phyloP scores from a whole-genome alignment of 92 coral and sea anemone genomes.

The Anthopleura xanthogrammica region DNA sequence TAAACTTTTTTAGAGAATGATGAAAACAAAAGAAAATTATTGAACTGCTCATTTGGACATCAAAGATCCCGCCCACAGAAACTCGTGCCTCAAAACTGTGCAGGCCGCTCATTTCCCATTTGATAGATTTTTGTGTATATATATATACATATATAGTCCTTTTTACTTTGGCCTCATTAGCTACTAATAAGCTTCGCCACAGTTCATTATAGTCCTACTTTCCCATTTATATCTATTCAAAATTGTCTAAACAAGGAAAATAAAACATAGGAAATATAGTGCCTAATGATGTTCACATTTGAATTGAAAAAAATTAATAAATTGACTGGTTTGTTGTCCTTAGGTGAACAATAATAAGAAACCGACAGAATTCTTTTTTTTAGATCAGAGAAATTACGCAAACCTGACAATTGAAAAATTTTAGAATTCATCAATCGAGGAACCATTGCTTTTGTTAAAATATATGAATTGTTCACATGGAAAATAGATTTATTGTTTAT shows the following conservation, averaged over 20 bases:
- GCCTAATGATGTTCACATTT: conserved; percentile 25
- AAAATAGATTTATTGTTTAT: conserved; percentile 11
- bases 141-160: conserved; percentile 14
- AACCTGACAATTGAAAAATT: conserved; percentile 1
- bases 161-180: conserved; percentile 21
- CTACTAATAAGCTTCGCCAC: conserved; percentile 28
- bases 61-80: conserved; percentile 38
- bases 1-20: conserved; percentile 23
- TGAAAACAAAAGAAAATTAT: conserved; percentile 25
- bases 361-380: neutral
- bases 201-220: conserved; percentile 29
- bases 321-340: conserved; percentile 1
- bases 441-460: conserved; percentile 1
- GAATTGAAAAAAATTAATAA: conserved; percentile 17
- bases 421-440: conserved; percentile 1
- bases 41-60: conserved; percentile 41
- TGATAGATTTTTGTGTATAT: conserved; percentile 1
- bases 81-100: conserved; percentile 13
- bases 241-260: conserved; percentile 35
- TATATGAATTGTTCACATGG: conserved; percentile 4
- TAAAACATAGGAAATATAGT: conserved; percentile 34
- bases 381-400: neutral
- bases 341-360: conserved; percentile 11
- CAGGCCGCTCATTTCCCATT: conserved; percentile 34
- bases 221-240: conserved; percentile 26